A percentile compares a stretch with the other conserved stretches of the same genome.
These are phyloP conservation scores for Gallirallus australis DNA, from an alignment of 2,797 vertebrate genomes.

Conservation along the genomic window DNA sequence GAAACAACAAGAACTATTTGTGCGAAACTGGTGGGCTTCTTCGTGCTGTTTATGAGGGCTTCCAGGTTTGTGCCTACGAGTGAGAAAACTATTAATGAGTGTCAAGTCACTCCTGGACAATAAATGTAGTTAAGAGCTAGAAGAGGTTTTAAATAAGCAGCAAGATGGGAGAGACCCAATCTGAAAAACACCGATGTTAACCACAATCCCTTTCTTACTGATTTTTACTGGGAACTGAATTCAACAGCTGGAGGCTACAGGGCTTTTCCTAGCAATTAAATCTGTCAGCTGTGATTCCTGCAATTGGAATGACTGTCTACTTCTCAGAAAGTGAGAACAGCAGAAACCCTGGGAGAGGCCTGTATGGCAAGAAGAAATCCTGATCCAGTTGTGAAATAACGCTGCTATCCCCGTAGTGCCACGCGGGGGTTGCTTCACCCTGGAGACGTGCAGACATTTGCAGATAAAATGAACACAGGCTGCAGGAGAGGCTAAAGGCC, in stretches of 20 bases:
- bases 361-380: neutral
- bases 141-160: neutral
- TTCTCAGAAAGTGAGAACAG: neutral
- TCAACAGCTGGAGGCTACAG: neutral
- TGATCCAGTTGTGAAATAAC: neutral
- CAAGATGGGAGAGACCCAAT: neutral
- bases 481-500: neutral
- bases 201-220: neutral
- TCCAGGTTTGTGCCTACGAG: constrained; percentile 93
- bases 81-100: neutral
- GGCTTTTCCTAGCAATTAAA: neutral
- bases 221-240: neutral
- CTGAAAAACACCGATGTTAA: neutral
- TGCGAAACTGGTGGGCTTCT: constrained; percentile 83
- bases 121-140: neutral
- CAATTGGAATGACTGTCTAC: neutral
- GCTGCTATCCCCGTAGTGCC: neutral
- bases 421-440: neutral
- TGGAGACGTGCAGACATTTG: neutral
- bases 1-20: constrained; percentile 92
- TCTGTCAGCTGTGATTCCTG: neutral
- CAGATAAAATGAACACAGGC: neutral
- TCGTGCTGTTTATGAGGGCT: constrained; percentile 90
- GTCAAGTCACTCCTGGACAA: neutral
- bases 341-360: neutral